Evolutionary conservation across 2,888 invertebrate species (phyloP).

Genomic region (Eupithecia subfuscata): DNA sequence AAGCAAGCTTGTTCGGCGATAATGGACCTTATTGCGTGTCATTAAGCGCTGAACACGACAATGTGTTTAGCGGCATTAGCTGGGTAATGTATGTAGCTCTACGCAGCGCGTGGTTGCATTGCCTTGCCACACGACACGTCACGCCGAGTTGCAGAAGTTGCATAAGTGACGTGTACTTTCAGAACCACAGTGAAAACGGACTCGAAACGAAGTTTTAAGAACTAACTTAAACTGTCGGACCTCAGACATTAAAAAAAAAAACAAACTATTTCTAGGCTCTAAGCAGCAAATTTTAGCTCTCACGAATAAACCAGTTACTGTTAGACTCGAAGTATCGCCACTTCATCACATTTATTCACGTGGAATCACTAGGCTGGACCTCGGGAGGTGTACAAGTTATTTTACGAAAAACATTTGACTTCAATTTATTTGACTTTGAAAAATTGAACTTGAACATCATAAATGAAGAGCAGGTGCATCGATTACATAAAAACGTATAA

Average conservation of each 20-base stretch:
- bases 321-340: background rate
- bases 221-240: too few species aligned
- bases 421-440: too few species aligned
- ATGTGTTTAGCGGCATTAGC: slow-evolving; percentile 70
- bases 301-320: background rate
- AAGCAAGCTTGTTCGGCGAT: slow-evolving; percentile 27
- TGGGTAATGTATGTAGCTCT: slow-evolving; percentile 48
- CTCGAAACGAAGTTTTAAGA: background rate
- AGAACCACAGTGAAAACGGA: background rate
- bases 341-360: background rate
- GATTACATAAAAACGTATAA: too few species aligned
- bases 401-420: too few species aligned
- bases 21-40: slow-evolving; percentile 43
- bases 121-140: background rate
- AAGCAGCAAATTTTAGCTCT: background rate
- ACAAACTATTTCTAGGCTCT: too few species aligned
- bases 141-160: background rate
- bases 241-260: too few species aligned
- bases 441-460: too few species aligned
- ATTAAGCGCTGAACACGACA: slow-evolving; percentile 62
- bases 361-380: too few species aligned
- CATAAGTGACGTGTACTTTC: background rate
- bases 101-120: background rate
- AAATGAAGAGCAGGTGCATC: too few species aligned
- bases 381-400: background rate